Percentiles rank a stretch among this genome's conserved stretches.
These are phyloP conservation scores for Solenopsis invicta DNA, from an alignment of 1,140 invertebrate species.

Conservation along the genomic window DNA sequence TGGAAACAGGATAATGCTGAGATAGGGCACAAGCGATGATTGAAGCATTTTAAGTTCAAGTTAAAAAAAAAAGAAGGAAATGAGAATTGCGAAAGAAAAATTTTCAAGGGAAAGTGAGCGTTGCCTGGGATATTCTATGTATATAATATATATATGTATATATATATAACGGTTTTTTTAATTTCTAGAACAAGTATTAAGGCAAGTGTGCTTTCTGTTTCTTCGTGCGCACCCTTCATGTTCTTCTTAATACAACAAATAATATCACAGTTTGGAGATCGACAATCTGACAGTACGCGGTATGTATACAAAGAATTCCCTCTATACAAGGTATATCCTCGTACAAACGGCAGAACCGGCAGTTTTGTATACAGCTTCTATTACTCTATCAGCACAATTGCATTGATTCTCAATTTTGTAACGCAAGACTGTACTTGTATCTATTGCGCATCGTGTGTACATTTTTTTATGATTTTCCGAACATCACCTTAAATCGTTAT, in stretches of 20 bases:
- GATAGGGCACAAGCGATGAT: too few relatives aligned
- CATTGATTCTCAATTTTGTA: neutral
- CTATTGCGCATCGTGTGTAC: neutral
- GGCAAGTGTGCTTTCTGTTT: conserved; percentile 14
- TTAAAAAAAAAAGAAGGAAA: neutral
- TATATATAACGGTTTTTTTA: conserved; percentile 24
- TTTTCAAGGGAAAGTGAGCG: conserved; percentile 1
- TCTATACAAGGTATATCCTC: conserved; percentile 10
- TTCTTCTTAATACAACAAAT: conserved; percentile 78
- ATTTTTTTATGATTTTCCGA: conserved; percentile 71
- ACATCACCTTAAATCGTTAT: neutral
- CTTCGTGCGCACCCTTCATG: neutral
- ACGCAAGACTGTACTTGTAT: neutral
- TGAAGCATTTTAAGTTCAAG: too few relatives aligned
- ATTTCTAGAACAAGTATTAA: conserved; percentile 34
- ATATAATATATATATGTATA: too few relatives aligned
- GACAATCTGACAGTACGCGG: conserved; percentile 80
- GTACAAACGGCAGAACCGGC: neutral
- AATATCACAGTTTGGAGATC: conserved; percentile 87
- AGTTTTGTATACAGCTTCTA: neutral
- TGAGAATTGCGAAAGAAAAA: neutral
- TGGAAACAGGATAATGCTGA: too few relatives aligned
- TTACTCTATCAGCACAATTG: neutral
- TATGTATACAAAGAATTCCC: conserved; percentile 80
- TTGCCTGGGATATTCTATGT: neutral